Base-by-base conservation (phyloP, 1,140 invertebrate genomes). In the Diuraphis noxia region DNA sequence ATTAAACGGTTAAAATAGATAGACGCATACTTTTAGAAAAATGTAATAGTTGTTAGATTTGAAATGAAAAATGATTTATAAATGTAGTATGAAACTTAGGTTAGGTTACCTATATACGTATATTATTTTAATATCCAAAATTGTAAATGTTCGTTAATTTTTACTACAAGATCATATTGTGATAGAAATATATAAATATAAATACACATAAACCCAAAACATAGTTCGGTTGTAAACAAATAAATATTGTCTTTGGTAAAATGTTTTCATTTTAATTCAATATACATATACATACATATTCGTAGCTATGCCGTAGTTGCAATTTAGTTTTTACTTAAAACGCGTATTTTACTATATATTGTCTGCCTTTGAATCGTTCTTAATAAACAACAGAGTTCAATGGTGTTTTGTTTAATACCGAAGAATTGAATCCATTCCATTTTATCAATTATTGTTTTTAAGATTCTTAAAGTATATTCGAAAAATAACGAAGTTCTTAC, bases 201-300 rank as follows among this genome's bases (percentile, higher is more conserved):
- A 10, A 56, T 56, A 46, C 13, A 30, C 30, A 56, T 30, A 56
- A 30, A 56, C 10, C 30, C 30, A 13, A 56, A 56, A 30, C 7
- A 52, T 6, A 72, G n/a, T 72, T 72, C 30, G n/a, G n/a, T 72
- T 4, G 23, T 23, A 49, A 72, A 72, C n/a, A 63, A 63, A 63
- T 72, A 72, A 72, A 72, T 72, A 72, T 72, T 72, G n/a, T 72
- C n/a, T 72, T 72, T 72, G n/a, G 30, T 72, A 72, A 72, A 72
- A 72, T 13, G 30, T 72, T 72, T 72, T 72, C 56, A n/a, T 72
- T n/a, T 72, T n/a, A 72, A n/a, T 72, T 72, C 56, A 72, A n/a
- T n/a, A 72, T 72, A 72, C 3, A 72, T n/a, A 72, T n/a, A 30
- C 25, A n/a, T 63, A 72, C 56, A 72, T 72, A 72, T 72, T n/a